Conservation (phyloP, 2,113 vertebrate genomes). For the Dicentrarchus labrax region DNA sequence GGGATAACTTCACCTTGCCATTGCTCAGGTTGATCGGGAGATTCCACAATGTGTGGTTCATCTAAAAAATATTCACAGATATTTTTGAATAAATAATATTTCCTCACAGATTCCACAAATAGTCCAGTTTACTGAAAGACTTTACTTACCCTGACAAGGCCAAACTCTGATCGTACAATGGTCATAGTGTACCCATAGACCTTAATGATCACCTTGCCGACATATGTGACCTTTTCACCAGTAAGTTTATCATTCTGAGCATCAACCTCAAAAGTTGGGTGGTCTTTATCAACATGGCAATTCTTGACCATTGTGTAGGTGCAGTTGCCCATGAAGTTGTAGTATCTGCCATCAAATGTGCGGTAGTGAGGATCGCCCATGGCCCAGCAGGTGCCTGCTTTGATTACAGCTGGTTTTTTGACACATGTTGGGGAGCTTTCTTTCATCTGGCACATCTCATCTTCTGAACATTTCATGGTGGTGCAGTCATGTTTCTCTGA, state of each 20-base stretch:
- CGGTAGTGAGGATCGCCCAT: constrained; percentile 70
- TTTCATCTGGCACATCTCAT: constrained; percentile 38
- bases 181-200: constrained; percentile 75
- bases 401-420: constrained; percentile 12
- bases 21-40: constrained; percentile 53
- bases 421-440: constrained; percentile 25
- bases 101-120: background rate
- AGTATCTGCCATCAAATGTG: constrained; percentile 68
- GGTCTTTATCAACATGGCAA: constrained; percentile 41
- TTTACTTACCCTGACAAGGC: constrained; percentile 79
- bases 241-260: constrained; percentile 65
- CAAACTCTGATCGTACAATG: constrained; percentile 73
- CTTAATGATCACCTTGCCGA: constrained; percentile 72
- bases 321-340: constrained; percentile 75
- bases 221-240: constrained; percentile 65
- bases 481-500: constrained; percentile 30
- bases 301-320: constrained; percentile 65
- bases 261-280: constrained; percentile 59
- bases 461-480: constrained; percentile 15
- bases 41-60: constrained; percentile 72
- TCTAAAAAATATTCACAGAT: constrained; percentile 57
- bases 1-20: constrained; percentile 50
- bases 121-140: background rate
- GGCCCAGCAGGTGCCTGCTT: constrained; percentile 58
- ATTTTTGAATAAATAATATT: background rate